phyloP scores from a whole-genome alignment of 2,113 vertebrate species.

The Ondatra zibethicus region DNA sequence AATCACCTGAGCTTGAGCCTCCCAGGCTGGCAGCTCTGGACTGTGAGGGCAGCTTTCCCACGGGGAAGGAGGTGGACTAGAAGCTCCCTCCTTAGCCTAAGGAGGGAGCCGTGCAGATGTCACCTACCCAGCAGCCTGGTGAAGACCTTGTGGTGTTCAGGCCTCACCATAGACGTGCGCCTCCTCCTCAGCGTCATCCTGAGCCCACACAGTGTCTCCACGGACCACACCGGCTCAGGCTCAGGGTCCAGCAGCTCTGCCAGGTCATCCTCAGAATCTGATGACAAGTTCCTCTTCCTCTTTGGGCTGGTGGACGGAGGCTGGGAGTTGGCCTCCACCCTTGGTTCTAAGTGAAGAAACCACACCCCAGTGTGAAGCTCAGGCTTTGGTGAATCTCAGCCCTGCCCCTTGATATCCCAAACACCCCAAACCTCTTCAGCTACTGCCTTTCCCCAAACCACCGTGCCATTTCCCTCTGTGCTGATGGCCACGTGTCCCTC shows the following conservation, averaged over 20 bases:
- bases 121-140: conserved; percentile 55
- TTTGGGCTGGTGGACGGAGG: rapidly evolving
- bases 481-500: no score
- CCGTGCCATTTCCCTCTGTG: background rate
- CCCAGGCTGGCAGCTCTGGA: background rate
- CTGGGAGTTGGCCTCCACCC: rapidly evolving
- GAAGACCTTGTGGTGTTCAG: conserved; percentile 55
- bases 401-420: background rate
- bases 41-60: background rate
- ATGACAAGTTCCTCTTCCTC: background rate
- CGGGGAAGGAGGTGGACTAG: background rate
- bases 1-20: rapidly evolving
- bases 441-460: background rate
- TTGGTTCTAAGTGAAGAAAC: background rate
- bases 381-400: no score
- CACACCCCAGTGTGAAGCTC: background rate
- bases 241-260: background rate
- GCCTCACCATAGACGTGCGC: background rate
- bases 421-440: background rate
- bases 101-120: background rate
- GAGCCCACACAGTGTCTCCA: background rate
- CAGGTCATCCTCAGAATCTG: background rate
- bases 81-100: background rate
- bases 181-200: background rate
- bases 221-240: background rate